Evolutionary conservation across 1,140 invertebrate species (phyloP).

Genomic region (Belonocnema kinseyi): DNA sequence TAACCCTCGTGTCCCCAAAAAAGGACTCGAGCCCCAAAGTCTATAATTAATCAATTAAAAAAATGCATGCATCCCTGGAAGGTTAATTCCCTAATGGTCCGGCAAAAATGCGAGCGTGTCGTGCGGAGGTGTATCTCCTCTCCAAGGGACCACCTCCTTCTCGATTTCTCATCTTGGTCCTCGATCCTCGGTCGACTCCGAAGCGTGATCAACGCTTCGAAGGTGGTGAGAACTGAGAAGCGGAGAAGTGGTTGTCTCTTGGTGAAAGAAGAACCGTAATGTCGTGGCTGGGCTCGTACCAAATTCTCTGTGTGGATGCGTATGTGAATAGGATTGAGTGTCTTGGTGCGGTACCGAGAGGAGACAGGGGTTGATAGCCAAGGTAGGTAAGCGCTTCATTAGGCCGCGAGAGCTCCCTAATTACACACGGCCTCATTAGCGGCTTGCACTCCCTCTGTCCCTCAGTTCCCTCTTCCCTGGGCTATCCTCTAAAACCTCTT

Average conservation of each 20-base stretch:
- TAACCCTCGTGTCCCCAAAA: not conserved
- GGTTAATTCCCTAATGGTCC: conserved; percentile 67
- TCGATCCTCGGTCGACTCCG: conserved; percentile 20
- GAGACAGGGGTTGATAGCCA: conserved; percentile 61
- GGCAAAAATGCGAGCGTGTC: conserved; percentile 61
- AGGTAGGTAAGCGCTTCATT: conserved; percentile 76
- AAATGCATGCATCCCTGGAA: conserved; percentile 57
- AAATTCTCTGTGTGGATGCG: conserved; percentile 44
- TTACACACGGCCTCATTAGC: conserved; percentile 76
- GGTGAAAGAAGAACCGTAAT: conserved; percentile 55
- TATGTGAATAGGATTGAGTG: conserved; percentile 41
- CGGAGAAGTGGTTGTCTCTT: conserved; percentile 57
- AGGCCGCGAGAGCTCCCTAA: conserved; percentile 76
- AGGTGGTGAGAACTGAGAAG: conserved; percentile 58
- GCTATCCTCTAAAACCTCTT: conserved; percentile 48
- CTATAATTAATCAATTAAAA: conserved; percentile 26
- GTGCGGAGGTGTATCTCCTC: conserved; percentile 64
- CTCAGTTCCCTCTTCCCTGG: not conserved
- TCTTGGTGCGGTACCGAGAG: conserved; percentile 33
- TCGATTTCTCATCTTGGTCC: conserved; percentile 35
- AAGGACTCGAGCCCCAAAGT: conserved; percentile 28
- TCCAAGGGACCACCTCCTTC: not conserved
- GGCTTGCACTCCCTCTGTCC: conserved; percentile 60
- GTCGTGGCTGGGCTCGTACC: conserved; percentile 48
- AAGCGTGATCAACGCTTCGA: conserved; percentile 67